These are phyloP conservation scores for Glomeris maerens DNA, from an alignment of 1,140 invertebrate genomes.

Conservation along the genomic window DNA sequence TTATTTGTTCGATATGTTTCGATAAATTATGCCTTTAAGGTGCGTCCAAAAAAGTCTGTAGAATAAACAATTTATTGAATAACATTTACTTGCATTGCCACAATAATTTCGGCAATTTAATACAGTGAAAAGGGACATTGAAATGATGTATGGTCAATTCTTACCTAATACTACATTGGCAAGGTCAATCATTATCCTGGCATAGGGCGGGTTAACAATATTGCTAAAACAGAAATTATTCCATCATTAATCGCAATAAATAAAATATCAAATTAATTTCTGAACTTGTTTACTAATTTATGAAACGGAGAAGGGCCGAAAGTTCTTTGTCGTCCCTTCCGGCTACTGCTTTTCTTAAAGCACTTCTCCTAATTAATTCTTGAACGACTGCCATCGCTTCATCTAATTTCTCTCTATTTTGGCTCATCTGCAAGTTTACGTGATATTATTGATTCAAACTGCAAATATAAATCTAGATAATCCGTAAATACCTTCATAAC, in stretches of 20 bases:
- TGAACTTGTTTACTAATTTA: conserved; percentile 1
- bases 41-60: too few species aligned
- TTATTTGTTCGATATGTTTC: too few species aligned
- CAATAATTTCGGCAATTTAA: too few species aligned
- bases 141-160: too few species aligned
- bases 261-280: conserved; percentile 1
- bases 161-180: conserved; percentile 52
- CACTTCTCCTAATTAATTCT: conserved; percentile 49
- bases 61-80: too few species aligned
- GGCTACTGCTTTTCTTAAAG: conserved; percentile 13
- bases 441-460: too few species aligned
- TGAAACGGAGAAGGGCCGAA: conserved; percentile 1
- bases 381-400: conserved; percentile 62
- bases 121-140: too few species aligned
- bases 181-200: conserved; percentile 50
- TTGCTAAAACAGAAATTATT: neutral
- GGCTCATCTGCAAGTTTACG: too few species aligned
- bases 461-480: neutral
- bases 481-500: conserved; percentile 40
- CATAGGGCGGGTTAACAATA: conserved; percentile 2
- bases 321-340: conserved; percentile 14
- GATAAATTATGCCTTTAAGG: too few species aligned
- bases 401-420: conserved; percentile 28
- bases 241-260: neutral
- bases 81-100: too few species aligned